phyloP scores from a whole-genome alignment of 2,888 invertebrate species.

The Spatulosminthurus flaviceps region DNA sequence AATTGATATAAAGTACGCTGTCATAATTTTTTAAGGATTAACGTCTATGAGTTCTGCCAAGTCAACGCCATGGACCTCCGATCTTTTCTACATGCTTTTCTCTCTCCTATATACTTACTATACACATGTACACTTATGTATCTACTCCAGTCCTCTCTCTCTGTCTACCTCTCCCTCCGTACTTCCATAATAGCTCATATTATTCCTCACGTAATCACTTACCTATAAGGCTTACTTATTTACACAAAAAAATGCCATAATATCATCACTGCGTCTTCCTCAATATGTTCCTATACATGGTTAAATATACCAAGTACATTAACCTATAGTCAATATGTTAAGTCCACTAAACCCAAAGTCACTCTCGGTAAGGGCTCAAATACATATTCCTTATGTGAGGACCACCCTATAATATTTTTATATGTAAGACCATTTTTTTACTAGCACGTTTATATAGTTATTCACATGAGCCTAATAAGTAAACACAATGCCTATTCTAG shows the following conservation, averaged over 20 bases:
- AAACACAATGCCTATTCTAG: too few relatives aligned
- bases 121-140: neutral
- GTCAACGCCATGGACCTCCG: conserved; percentile 39
- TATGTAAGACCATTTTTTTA: too few relatives aligned
- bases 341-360: too few relatives aligned
- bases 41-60: conserved; percentile 50
- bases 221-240: conserved; percentile 40
- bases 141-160: conserved; percentile 8
- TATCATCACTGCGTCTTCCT: neutral
- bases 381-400: too few relatives aligned
- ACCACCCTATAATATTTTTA: too few relatives aligned
- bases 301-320: neutral
- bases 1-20: conserved; percentile 64
- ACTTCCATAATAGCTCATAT: neutral
- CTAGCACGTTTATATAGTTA: too few relatives aligned
- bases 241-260: neutral
- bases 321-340: too few relatives aligned
- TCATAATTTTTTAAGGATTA: conserved; percentile 64
- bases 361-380: too few relatives aligned
- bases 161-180: neutral
- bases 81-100: conserved; percentile 13
- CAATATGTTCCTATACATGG: neutral
- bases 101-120: neutral
- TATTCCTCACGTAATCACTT: conserved; percentile 44
- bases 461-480: too few relatives aligned